phyloP scores from a whole-genome alignment of 2,113 vertebrate species.

The Lamprologus callipterus region DNA sequence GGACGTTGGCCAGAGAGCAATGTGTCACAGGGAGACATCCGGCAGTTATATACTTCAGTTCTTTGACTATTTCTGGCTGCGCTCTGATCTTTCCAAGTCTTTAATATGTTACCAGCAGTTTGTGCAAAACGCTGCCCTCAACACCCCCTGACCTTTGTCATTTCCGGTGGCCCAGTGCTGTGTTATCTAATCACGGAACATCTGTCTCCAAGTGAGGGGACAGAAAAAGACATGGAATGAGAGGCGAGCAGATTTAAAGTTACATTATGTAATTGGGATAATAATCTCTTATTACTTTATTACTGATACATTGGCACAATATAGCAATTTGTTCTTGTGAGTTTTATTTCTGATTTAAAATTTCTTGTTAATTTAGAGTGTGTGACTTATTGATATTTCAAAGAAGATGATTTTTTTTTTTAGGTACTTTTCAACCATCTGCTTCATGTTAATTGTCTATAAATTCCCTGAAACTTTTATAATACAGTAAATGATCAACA shows the following conservation, averaged over 20 bases:
- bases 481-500: neutral
- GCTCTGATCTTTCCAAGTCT: constrained; percentile 6
- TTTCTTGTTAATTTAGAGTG: neutral
- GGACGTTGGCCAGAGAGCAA: neutral
- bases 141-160: constrained; percentile 67
- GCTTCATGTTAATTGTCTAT: neutral
- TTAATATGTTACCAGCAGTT: constrained; percentile 66
- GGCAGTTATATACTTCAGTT: neutral
- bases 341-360: neutral
- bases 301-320: neutral
- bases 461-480: neutral
- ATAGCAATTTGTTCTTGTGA: neutral
- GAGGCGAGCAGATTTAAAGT: neutral
- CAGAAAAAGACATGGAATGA: neutral
- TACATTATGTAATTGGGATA: neutral
- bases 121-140: constrained; percentile 54
- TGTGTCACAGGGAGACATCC: constrained; percentile 22
- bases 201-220: constrained; percentile 27
- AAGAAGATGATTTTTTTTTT: neutral
- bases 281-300: neutral
- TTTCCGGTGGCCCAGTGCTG: constrained; percentile 51
- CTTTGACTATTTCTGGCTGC: neutral
- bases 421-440: neutral
- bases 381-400: neutral
- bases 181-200: constrained; percentile 64